These are phyloP conservation scores for Periphyllus acericola DNA, from an alignment of 2,888 invertebrate species.

Conservation along the genomic window DNA sequence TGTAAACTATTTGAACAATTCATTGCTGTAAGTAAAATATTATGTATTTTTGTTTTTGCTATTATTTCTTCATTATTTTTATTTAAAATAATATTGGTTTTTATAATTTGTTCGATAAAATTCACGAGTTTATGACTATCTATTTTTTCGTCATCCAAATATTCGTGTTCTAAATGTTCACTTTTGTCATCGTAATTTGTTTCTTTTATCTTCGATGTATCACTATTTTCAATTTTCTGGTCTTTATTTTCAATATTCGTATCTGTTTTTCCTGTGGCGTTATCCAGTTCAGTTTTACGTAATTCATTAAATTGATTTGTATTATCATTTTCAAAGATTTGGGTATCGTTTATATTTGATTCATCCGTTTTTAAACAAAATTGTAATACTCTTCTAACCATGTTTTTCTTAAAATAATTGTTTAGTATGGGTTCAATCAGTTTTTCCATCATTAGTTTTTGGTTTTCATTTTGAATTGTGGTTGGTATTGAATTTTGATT, in stretches of 20 bases:
- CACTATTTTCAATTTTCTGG: not conserved
- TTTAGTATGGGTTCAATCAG: conserved; percentile 10
- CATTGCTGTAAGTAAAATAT: not conserved
- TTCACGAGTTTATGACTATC: not conserved
- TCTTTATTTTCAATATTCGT: not conserved
- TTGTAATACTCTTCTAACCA: conserved; percentile 7
- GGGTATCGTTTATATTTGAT: not conserved
- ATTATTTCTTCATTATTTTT: not conserved
- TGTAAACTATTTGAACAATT: not conserved
- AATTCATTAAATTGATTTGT: not conserved
- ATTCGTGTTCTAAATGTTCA: not conserved
- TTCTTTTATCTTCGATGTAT: not conserved
- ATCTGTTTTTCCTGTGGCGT: too few relatives aligned
- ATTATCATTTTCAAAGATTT: not conserved
- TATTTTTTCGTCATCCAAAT: not conserved
- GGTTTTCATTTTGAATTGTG: not conserved
- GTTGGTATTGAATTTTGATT: not conserved
- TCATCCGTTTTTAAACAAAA: not conserved
- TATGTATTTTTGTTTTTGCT: not conserved
- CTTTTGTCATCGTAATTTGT: too few relatives aligned
- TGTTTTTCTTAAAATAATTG: conserved; percentile 30
- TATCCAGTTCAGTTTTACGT: not conserved
- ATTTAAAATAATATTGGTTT: not conserved
- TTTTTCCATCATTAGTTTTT: conserved; percentile 30
- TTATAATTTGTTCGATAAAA: not conserved